Percentiles rank a stretch among this genome's conserved stretches.
Conservation (phyloP, 2,113 vertebrate genomes). For the Muscicapa adusta region DNA sequence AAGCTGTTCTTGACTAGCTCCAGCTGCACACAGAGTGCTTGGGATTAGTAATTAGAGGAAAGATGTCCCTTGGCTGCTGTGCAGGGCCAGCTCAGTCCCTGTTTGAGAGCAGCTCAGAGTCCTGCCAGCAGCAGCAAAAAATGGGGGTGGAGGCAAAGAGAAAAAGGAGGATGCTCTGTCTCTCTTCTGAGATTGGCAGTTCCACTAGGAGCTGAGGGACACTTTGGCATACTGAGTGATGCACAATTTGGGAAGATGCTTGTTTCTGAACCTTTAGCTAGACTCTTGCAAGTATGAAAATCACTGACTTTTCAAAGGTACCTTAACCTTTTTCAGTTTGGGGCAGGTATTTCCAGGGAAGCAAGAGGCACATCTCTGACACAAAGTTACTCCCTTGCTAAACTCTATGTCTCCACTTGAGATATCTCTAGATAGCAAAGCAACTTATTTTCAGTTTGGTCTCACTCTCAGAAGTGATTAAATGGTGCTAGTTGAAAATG, state of each 20-base stretch:
- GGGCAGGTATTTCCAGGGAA: not conserved
- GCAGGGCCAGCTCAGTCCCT: not conserved
- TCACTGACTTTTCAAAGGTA: not conserved
- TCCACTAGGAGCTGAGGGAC: not conserved
- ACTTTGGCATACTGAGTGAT: not conserved
- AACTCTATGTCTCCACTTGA: not conserved
- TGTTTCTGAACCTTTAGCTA: not conserved
- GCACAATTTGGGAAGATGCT: not conserved
- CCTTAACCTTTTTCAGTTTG: not conserved
- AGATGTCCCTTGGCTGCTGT: not conserved
- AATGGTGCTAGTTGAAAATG: constrained; percentile 10
- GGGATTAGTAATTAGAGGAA: not conserved
- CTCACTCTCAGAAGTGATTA: not conserved
- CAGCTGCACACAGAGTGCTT: not conserved
- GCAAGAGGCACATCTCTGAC: not conserved
- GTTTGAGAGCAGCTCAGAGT: not conserved
- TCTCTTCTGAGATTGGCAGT: not conserved
- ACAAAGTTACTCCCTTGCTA: not conserved
- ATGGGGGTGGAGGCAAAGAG: not conserved
- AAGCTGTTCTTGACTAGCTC: not conserved
- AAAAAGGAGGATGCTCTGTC: not conserved
- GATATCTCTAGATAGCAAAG: not conserved
- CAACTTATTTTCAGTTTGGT: not conserved
- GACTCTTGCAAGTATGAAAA: not conserved
- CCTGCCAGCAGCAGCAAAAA: not conserved